These are phyloP conservation scores for Scopus umbretta DNA, from an alignment of 2,113 vertebrate genomes.

Conservation along the genomic window DNA sequence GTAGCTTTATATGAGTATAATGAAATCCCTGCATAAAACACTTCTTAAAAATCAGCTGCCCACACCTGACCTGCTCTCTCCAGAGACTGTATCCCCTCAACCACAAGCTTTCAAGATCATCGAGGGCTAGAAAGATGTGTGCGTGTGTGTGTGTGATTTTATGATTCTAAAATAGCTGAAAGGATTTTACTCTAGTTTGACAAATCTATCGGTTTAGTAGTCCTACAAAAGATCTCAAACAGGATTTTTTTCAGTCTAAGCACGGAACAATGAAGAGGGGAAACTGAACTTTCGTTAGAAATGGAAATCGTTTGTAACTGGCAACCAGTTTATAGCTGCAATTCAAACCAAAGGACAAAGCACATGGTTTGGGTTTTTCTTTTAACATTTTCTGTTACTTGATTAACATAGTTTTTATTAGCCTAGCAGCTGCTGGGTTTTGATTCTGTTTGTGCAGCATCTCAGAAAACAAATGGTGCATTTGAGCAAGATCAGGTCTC, in stretches of 20 bases:
- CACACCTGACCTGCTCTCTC: not conserved
- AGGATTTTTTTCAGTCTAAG: not conserved
- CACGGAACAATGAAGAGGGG: not conserved
- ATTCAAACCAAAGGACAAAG: not conserved
- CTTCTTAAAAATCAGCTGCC: not conserved
- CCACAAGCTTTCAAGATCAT: not conserved
- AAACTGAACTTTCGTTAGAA: not conserved
- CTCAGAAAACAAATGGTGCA: not conserved
- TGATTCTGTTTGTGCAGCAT: not conserved
- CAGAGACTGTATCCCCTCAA: not conserved
- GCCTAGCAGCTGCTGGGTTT: not conserved
- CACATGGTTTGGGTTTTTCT: not conserved
- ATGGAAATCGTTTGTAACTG: not conserved
- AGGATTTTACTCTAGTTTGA: not conserved
- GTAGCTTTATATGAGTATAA: not conserved
- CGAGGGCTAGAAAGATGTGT: not conserved
- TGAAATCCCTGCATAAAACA: constrained; percentile 13
- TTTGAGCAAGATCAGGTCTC: not conserved
- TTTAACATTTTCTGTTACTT: not conserved
- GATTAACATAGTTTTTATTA: constrained; percentile 2
- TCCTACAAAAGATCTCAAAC: not conserved
- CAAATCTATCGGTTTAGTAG: not conserved
- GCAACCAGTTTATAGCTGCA: not conserved
- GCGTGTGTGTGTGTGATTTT: not conserved
- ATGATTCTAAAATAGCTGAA: not conserved